Evolutionary conservation across 2,888 invertebrate genomes (phyloP).

Genomic region (Lasioglossum calceatum): DNA sequence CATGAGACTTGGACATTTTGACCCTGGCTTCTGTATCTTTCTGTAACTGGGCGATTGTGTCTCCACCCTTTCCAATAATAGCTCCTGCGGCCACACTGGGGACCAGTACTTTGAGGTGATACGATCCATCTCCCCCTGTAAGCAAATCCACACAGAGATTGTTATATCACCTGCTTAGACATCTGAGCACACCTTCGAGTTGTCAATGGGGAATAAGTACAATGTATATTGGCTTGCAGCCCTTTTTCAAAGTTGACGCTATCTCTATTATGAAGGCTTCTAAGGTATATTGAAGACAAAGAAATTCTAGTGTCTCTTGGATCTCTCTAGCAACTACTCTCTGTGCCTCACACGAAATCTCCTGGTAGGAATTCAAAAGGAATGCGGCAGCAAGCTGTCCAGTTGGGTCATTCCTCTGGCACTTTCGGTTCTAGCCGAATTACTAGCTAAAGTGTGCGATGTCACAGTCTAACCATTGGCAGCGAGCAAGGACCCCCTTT

Average conservation of each 20-base stretch:
- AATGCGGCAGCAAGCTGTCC: too few relatives aligned
- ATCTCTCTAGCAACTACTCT: background rate
- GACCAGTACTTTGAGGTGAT: conserved; percentile 98
- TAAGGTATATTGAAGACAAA: background rate
- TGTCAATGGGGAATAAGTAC: background rate
- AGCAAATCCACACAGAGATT: conserved; percentile 55
- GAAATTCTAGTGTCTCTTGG: background rate
- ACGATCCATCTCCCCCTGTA: conserved; percentile 93
- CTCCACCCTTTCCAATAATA: conserved; percentile 99
- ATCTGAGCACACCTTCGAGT: background rate
- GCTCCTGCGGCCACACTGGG: conserved; percentile 99
- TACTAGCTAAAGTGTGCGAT: too few relatives aligned
- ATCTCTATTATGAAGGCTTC: background rate
- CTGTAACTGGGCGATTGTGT: conserved; percentile 98
- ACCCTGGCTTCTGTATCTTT: conserved; percentile 98
- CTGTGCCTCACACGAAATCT: too few relatives aligned
- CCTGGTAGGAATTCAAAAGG: too few relatives aligned
- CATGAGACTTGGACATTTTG: conserved; percentile 99
- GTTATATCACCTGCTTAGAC: background rate
- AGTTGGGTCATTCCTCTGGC: too few relatives aligned
- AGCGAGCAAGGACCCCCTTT: too few relatives aligned
- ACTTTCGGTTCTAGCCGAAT: too few relatives aligned
- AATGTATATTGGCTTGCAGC: background rate
- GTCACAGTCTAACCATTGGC: too few relatives aligned
- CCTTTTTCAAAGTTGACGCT: background rate